Base-by-base conservation (phyloP, 2,888 invertebrate genomes). In the Itoplectis maculator region DNA sequence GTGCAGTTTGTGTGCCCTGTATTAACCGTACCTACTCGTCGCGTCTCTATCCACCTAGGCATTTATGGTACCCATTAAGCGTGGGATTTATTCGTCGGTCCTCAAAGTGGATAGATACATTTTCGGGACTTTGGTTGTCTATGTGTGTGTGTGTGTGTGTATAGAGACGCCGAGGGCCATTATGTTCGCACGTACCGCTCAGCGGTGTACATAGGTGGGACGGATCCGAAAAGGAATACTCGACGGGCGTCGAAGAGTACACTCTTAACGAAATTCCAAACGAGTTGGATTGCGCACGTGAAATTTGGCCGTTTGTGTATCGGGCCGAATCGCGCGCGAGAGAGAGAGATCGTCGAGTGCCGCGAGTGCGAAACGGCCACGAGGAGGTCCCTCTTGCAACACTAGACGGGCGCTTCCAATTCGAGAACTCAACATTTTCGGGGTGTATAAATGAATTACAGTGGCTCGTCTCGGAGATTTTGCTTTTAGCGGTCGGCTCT, bases 161-260 rank as follows among this genome's bases (percentile, higher is more conserved):
- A 29, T 29, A 29, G 2, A 29, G 2, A 29, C n/a, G n/a, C n/a
- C n/a, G n/a, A 42, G 42, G 13, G n/a, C 59, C 40, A 51, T 70
- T 69, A 23, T 74, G 20, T 68, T 20, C n/a, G 20, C 40, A 20
- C 15, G 37, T 51, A 49, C 18, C 29, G 15, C 13, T n/a, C n/a
- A 13, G 9, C 6, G 29, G 18, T 40, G 61, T 42, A 74, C 74
- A 49, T 18, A 29, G 51, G 54, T 63, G 56, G 29, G 29, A 47
- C 18, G 40, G 15, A 5, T n/a, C n/a, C 63, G 18, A 70, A 49
- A 56, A 59, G 42, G 61, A 37, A 66, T 56, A 35, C 76, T 81
- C 63, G 75, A 81, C 70, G 35, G 51, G 77, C 68, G 72, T 77
- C 81, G 75, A 73, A 68, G 49, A 72, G 76, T 65, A 65, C 63